Base-by-base conservation (phyloP, 2,888 invertebrate species). In the Toxonevra muliebris region DNA sequence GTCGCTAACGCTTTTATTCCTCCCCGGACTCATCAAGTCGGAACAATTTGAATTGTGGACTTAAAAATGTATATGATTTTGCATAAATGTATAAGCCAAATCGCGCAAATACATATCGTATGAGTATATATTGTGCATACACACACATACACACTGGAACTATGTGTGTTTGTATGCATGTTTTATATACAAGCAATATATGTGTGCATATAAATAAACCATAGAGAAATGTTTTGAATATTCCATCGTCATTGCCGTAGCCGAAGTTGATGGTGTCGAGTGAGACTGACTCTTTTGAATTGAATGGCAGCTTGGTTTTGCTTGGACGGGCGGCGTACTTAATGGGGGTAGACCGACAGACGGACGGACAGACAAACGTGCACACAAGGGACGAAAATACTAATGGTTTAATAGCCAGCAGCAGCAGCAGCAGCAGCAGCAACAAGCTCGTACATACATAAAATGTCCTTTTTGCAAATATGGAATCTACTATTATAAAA, bases 311-410 rank as follows among this genome's bases (percentile, higher is more conserved):
- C n/a, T n/a, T 30, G 30, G 30, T 30, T 30, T 30, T 30, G 30
- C 30, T 30, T 30, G 30, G 30, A 30, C 30, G 30, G 30, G 30
- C 30, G 30, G 30, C 30, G 7, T 30, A 30, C 30, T 30, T 30
- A 30, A 30, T 4, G 30, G 30, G 30, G 30, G 30, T 30, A 8
- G 8, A 12, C 4, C 4, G 48, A 15, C 57, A 63, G 67, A 70
- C 67, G 15, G 8, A 12, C 4, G 48, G 48, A 15, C 57, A 63
- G 67, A 70, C 67, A 62, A 57, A 69, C 72, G 65, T 74, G 75
- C 77, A 76, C 75, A 79, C 79, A 79, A 77, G 80, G 77, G 79
- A 80, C 77, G 77, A 79, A 79, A 77, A 77, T 79, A 79, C 15
- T n/a, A 30, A 30, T 30, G 30, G 30, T 30, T 30, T 30, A 30